Conservation (phyloP, 2,888 invertebrate species). For the Noctua janthe region DNA sequence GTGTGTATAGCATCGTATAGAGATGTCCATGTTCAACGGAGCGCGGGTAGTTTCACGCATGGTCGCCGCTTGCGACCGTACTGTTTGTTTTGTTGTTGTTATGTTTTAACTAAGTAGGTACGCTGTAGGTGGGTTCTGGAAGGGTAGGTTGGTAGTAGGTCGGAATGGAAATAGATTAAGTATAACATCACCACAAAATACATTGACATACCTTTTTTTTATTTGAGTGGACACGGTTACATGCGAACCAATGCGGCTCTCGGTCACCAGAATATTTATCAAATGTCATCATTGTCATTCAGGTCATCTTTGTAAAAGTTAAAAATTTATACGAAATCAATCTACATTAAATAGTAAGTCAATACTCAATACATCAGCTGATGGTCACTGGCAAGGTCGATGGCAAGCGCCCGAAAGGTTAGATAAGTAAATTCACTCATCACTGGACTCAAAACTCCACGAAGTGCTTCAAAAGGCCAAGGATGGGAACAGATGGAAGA, state of each 20-base stretch:
- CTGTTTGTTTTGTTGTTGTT: slow-evolving; percentile 68
- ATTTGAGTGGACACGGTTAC: neutral
- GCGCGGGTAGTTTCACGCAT: slow-evolving; percentile 77
- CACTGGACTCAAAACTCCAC: neutral
- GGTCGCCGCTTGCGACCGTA: slow-evolving; percentile 67
- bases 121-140: neutral
- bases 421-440: neutral
- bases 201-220: neutral
- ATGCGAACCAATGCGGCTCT: neutral
- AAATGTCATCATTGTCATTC: no score
- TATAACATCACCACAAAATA: neutral
- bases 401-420: neutral
- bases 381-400: neutral
- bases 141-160: slow-evolving; percentile 7
- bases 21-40: slow-evolving; percentile 78
- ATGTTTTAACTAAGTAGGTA: slow-evolving; percentile 59
- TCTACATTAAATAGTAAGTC: neutral
- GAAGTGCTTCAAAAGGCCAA: neutral
- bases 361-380: neutral
- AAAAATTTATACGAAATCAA: neutral
- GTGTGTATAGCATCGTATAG: slow-evolving; percentile 57
- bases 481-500: neutral
- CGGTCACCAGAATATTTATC: neutral
- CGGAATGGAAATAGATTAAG: neutral
- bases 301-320: neutral